phyloP scores from a whole-genome alignment of 2,113 vertebrate species.

The Cynoglossus semilaevis region DNA sequence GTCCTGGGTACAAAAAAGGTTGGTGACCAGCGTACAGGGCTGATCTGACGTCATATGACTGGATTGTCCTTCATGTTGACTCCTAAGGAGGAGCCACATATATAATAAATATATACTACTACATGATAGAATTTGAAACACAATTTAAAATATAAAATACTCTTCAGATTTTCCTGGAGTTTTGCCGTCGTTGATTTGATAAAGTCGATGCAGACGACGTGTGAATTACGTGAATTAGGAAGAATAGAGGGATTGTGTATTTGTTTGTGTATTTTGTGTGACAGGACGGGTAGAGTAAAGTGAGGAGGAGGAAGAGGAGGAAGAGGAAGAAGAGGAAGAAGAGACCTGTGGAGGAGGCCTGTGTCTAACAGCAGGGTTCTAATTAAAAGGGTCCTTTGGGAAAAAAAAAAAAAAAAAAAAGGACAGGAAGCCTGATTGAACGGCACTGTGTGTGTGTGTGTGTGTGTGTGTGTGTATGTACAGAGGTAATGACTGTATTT shows the following conservation, averaged over 20 bases:
- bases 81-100: too few species aligned
- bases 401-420: constrained; percentile 29
- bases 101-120: too few species aligned
- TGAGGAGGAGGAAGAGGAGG: constrained; percentile 41
- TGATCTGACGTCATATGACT: too few species aligned
- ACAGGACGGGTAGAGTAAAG: constrained; percentile 17
- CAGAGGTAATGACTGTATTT: constrained; percentile 1
- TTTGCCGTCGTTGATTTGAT: too few species aligned
- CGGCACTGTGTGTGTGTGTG: constrained; percentile 2
- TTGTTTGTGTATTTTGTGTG: constrained; percentile 12
- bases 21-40: too few species aligned
- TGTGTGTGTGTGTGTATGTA: constrained; percentile 1
- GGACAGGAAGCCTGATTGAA: background rate
- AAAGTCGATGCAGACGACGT: background rate
- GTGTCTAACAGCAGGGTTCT: constrained; percentile 67
- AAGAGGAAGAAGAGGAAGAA: constrained; percentile 28
- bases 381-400: constrained; percentile 70
- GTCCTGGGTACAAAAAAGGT: too few species aligned
- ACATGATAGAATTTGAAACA: too few species aligned
- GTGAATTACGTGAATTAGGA: constrained; percentile 7
- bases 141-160: too few species aligned
- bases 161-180: too few species aligned
- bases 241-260: background rate
- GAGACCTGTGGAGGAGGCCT: constrained; percentile 40
- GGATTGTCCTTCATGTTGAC: too few species aligned